Base-by-base conservation (phyloP, 2,797 vertebrate genomes). In the Neosilurus hyrtlii region DNA sequence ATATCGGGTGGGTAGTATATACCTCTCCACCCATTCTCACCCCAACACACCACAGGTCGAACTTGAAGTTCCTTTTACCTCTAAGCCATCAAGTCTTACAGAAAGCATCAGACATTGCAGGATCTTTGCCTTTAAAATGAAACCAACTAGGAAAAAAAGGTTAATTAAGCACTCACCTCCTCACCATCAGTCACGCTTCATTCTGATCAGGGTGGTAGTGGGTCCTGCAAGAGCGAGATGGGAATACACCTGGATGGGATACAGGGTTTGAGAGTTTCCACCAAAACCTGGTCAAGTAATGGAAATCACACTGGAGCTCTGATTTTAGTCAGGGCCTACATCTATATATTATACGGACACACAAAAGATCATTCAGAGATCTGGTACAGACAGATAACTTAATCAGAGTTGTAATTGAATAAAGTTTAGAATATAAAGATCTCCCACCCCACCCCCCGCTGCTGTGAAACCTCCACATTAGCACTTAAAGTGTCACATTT, bases 61-160 rank as follows among this genome's bases (percentile, higher is more conserved):
- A 67, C 65, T 30, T 0, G 0, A 67, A 67, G 2, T 30, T 67
- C 65, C 0, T 9, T 10, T 37, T 20, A 10, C 65, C 65, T 35
- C 65, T 4, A 67, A 18, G 35, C 65, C 30, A 30, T n/a, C 16
- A 20, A 67, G 15, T 37, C 8, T 3, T 7, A 37, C 65, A 67
- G 2, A 1, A 1, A 30, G 0, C 0, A 1, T 1, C 2, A 37
- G 61, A 0, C 5, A 15, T 37, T 26, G 3, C n/a, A 67, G 35
- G 65, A 20, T 9, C 65, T 67, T 67, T 67, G 22, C 30, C 20
- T 67, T 20, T 18, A 67, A 67, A 63, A 63, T 63, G n/a, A 63
- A 30, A 30, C 30, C 62, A 63, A 63, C 24, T 11, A n/a, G 3
- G 26, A 63, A 63, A 14, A 20, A 57, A 57, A 57, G 14, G 14